Evolutionary conservation across 2,888 invertebrate genomes (phyloP).

Genomic region (Drosophila macrospina): DNA sequence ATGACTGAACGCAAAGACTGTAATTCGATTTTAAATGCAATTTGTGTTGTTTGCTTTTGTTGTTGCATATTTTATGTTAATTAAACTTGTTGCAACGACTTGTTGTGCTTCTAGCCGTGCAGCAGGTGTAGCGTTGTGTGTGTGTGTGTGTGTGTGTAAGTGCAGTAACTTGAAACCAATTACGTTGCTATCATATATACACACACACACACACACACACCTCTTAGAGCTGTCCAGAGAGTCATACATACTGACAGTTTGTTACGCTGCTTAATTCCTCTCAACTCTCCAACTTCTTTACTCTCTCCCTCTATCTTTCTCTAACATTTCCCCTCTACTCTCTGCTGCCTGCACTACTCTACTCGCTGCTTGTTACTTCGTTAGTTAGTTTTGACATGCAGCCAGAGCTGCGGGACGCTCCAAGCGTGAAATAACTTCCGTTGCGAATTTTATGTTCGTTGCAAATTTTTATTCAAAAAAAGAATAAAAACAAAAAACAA

Average conservation of each 20-base stretch:
- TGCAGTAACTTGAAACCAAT: conserved; percentile 74
- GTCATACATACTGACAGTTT: conserved; percentile 57
- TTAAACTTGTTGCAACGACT: conserved; percentile 75
- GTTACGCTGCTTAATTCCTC: conserved; percentile 74
- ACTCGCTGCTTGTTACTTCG: conserved; percentile 63
- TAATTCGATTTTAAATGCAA: conserved; percentile 65
- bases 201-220: conserved; percentile 12
- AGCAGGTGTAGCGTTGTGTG: conserved; percentile 21
- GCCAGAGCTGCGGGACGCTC: conserved; percentile 34
- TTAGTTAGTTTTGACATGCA: conserved; percentile 74
- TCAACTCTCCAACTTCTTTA: conserved; percentile 31
- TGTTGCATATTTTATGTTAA: conserved; percentile 76
- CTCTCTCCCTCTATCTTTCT: no score
- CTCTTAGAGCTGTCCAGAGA: conserved; percentile 5
- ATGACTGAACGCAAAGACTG: conserved; percentile 1
- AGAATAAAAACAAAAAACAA: no score
- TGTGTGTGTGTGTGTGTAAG: conserved; percentile 10
- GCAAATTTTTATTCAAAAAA: conserved; percentile 75
- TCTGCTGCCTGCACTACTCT: not conserved
- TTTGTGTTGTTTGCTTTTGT: conserved; percentile 35
- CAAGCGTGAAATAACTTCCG: conserved; percentile 83
- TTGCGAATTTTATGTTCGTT: conserved; percentile 80
- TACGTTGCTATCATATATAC: conserved; percentile 47
- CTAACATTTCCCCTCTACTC: not conserved
- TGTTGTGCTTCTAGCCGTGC: conserved; percentile 38